Evolutionary conservation across 2,113 vertebrate species (phyloP).

Genomic region (Neomonachus schauinslandi): DNA sequence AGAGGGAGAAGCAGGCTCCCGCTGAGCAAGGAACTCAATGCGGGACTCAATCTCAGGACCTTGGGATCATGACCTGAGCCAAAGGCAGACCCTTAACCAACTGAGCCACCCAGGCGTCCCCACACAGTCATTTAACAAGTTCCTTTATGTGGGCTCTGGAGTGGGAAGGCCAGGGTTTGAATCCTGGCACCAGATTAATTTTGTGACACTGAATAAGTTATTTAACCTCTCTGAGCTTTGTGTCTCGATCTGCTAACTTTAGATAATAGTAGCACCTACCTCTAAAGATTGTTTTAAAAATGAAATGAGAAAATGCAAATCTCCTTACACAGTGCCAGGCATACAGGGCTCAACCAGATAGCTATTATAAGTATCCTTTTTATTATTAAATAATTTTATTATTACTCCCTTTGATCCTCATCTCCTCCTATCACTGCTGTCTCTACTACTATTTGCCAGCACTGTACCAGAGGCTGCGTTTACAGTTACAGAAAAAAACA

Average conservation of each 20-base stretch:
- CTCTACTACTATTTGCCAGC: not conserved
- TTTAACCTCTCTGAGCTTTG: not conserved
- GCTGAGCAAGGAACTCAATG: too few relatives aligned
- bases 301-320: not conserved
- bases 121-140: not conserved
- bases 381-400: not conserved
- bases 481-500: not conserved
- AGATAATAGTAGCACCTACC: not conserved
- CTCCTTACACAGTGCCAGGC: not conserved
- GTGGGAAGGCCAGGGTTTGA: not conserved
- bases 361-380: not conserved
- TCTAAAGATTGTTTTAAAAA: not conserved
- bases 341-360: not conserved
- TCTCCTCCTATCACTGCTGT: not conserved
- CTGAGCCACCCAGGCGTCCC: too few relatives aligned
- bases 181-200: not conserved
- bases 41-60: too few relatives aligned
- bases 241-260: not conserved
- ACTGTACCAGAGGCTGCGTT: not conserved
- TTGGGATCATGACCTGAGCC: too few relatives aligned
- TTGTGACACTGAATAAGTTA: not conserved
- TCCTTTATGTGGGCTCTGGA: not conserved
- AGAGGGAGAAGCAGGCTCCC: too few relatives aligned
- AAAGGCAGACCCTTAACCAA: too few relatives aligned
- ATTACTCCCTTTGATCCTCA: not conserved